Evolutionary conservation across 2,888 invertebrate species (phyloP).

Genomic region (Miltochrista miniata): DNA sequence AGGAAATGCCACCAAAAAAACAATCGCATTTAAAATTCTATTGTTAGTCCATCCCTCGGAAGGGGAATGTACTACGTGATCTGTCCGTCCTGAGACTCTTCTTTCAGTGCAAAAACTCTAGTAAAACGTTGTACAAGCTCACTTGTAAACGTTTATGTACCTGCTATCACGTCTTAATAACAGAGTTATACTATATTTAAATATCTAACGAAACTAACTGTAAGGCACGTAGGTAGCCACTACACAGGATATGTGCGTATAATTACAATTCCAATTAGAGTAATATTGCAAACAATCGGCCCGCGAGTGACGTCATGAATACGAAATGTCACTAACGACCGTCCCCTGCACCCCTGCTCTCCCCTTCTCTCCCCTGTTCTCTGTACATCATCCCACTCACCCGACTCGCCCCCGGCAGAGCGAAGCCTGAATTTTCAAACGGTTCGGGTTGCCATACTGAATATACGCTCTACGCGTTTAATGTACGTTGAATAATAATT

Average conservation of each 20-base stretch:
- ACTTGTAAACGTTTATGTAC: neutral
- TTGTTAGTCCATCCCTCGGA: no score
- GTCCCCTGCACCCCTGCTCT: slow-evolving; percentile 48
- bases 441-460: slow-evolving; percentile 55
- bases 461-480: slow-evolving; percentile 40
- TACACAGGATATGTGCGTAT: slow-evolving; percentile 68
- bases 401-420: slow-evolving; percentile 42
- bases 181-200: slow-evolving; percentile 1
- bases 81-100: no score
- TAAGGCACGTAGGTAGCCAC: slow-evolving; percentile 54
- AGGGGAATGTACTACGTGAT: no score
- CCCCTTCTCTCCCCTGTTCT: slow-evolving; percentile 35
- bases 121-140: no score
- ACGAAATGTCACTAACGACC: slow-evolving; percentile 83
- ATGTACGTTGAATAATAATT: slow-evolving; percentile 45
- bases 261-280: slow-evolving; percentile 83
- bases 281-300: slow-evolving; percentile 84
- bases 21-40: no score
- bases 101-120: no score
- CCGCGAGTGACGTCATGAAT: slow-evolving; percentile 80
- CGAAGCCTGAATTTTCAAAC: slow-evolving; percentile 77
- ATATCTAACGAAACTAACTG: slow-evolving; percentile 32
- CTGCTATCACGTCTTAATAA: neutral
- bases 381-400: slow-evolving; percentile 7
- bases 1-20: no score